Evolutionary conservation across 2,888 invertebrate species (phyloP), one percentile per base, ranked within the genome.

Genomic region (Polydesmus complanatus): DNA sequence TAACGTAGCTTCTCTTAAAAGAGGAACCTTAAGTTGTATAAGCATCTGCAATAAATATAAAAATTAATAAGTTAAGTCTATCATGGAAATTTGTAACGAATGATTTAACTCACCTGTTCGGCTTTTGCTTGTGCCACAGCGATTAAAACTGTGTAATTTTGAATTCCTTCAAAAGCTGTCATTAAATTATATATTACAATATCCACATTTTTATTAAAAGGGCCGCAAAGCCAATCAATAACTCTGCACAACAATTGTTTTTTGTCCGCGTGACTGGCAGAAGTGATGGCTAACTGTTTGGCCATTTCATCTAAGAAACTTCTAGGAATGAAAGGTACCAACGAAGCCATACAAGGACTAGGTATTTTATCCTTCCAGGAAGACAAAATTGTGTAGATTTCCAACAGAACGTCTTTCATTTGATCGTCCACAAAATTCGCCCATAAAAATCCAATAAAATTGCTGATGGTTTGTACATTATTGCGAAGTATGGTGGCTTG

Each of bases 381-480:
- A 26, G 58, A 58, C 14, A 58, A 47, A 50, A 51, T 11, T 21
- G 25, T 47, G 50, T 50, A 50, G 26, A 58, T 58, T n/a, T 58
- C 49, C 18, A 23, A n/a, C 25, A 58, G 26, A 47, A 49, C 49
- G 19, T 50, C 26, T 19, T 58, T 51, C 5, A 58, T 11, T 2
- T 23, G 22, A 3, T 27, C 22, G 5, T 27, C 56, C 19, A 3
- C 22, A 26, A 56, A 27, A 11, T 37, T 37, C 11, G 27, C 21
- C 50, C 49, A 51, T n/a, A 58, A 19, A 23, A 25, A n/a, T 1
- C 49, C 25, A 11, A 58, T 50, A 22, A 50, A 58, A 18, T 27
- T 27, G 2, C 47, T 26, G 37, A 58, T 50, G 19, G 25, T 58
- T 26, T 58, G 22, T n/a, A 51, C 58, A 22, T 58, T 58, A 23